phyloP scores from a whole-genome alignment of 37 sponge, comb jelly and placozoan species.

The Chondrilla cf. caribensis region DNA sequence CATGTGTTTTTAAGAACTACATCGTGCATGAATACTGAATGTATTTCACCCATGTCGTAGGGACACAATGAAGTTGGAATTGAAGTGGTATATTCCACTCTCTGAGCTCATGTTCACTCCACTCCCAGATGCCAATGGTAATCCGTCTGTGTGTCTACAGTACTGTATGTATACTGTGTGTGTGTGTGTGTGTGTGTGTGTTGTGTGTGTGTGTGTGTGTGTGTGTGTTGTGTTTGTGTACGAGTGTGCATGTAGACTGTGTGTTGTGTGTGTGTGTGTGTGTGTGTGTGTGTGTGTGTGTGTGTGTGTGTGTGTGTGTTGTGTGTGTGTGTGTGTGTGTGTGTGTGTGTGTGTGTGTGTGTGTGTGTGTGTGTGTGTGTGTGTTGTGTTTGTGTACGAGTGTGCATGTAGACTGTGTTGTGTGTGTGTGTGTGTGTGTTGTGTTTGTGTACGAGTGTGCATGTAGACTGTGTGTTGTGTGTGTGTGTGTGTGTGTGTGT shows the following conservation, averaged over 20 bases:
- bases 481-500: background rate
- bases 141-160: background rate
- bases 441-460: no score
- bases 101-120: conserved; percentile 57
- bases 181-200: background rate
- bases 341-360: background rate
- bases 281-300: background rate
- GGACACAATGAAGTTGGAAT: conserved; percentile 65
- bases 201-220: background rate
- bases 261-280: background rate
- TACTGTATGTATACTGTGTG: no score
- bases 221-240: background rate
- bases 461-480: background rate
- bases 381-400: background rate
- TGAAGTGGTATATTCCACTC: conserved; percentile 83
- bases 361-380: background rate
- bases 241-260: background rate
- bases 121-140: conserved; percentile 24
- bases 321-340: background rate
- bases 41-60: background rate
- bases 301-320: background rate
- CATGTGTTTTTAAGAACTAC: background rate
- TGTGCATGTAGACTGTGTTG: background rate
- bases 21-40: no score
- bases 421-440: background rate